A percentile compares a stretch with the other conserved stretches of the same genome.
phyloP scores from a whole-genome alignment of 2,888 invertebrate species.

The Theretra japonica region DNA sequence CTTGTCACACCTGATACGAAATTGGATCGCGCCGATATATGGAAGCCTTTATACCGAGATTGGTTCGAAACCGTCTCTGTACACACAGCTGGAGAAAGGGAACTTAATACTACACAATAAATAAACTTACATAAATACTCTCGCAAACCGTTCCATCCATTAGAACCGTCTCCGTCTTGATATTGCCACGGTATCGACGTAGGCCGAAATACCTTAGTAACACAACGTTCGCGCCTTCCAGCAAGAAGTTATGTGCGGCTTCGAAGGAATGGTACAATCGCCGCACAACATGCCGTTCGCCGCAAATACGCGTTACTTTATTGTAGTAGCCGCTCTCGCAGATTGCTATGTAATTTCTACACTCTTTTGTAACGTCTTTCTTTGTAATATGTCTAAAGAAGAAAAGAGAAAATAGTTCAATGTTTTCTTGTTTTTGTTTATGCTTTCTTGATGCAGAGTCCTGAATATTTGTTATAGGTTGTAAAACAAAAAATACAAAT shows the following conservation, averaged over 20 bases:
- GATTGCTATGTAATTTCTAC: slow-evolving; percentile 81
- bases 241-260: slow-evolving; percentile 78
- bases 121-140: slow-evolving; percentile 85
- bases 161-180: slow-evolving; percentile 83
- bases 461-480: not conserved
- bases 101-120: slow-evolving; percentile 24
- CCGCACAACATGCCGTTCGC: slow-evolving; percentile 71
- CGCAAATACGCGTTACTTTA: slow-evolving; percentile 78
- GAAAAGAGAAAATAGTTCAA: not conserved
- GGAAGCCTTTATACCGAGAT: not conserved
- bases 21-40: slow-evolving; percentile 3
- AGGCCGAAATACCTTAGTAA: slow-evolving; percentile 86
- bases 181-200: slow-evolving; percentile 77
- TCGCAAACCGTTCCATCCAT: slow-evolving; percentile 85
- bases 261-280: slow-evolving; percentile 80
- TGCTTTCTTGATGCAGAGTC: too few relatives aligned
- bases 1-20: slow-evolving; percentile 17
- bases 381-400: slow-evolving; percentile 72
- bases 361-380: slow-evolving; percentile 75
- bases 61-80: not conserved
- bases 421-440: not conserved
- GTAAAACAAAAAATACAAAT: not conserved
- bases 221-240: slow-evolving; percentile 87
- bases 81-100: not conserved
- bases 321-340: slow-evolving; percentile 84